These are phyloP conservation scores for Lasioglossum lativentre DNA, from an alignment of 2,888 invertebrate species.

Conservation along the genomic window DNA sequence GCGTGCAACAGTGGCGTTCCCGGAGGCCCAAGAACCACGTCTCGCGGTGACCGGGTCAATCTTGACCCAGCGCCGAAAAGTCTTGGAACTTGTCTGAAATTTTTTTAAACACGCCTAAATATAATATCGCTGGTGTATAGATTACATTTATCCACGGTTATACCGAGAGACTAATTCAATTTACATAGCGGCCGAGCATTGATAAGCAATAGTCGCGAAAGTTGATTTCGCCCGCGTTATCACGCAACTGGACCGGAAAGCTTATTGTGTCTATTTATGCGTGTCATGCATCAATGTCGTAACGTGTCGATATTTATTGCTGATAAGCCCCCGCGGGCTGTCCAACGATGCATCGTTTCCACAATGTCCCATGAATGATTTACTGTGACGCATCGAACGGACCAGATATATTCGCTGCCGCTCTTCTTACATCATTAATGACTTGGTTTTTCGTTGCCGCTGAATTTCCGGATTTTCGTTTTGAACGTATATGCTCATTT, in stretches of 20 bases:
- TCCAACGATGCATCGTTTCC: not conserved
- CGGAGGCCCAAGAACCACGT: not conserved
- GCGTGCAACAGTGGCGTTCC: not conserved
- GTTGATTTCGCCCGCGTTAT: not conserved
- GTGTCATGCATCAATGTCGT: constrained; percentile 8
- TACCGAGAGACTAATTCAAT: not conserved
- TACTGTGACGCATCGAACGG: not conserved
- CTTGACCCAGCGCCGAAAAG: not conserved
- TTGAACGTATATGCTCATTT: not conserved
- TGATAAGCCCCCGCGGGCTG: not conserved
- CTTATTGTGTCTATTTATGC: constrained; percentile 4
- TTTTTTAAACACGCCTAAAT: not conserved
- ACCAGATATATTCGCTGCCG: not conserved
- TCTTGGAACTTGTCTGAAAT: not conserved
- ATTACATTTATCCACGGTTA: not conserved
- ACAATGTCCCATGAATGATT: not conserved
- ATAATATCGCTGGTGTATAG: not conserved
- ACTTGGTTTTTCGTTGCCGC: not conserved
- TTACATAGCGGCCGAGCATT: not conserved
- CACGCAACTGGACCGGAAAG: not conserved
- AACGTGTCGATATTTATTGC: not conserved
- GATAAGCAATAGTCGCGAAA: not conserved
- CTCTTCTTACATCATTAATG: not conserved
- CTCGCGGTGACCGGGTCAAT: not conserved
- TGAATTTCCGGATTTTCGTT: not conserved